Evolutionary conservation across 2,113 vertebrate genomes (phyloP).

Genomic region (Channa argus): DNA sequence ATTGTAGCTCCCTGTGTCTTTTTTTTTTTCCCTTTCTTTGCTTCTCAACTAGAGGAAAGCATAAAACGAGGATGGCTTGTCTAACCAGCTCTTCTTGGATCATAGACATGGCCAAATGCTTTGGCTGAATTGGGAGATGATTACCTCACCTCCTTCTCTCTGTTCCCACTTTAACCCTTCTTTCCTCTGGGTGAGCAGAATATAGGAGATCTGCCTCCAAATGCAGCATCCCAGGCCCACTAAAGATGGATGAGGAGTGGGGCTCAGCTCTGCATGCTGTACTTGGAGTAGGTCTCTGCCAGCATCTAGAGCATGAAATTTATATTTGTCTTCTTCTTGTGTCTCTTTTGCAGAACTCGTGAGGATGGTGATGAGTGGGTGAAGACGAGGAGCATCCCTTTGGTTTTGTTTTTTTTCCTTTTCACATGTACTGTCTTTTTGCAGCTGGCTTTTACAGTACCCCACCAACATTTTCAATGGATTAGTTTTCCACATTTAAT

Average conservation of each 20-base stretch:
- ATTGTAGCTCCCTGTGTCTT: slow-evolving; percentile 60
- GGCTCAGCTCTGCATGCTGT: slow-evolving; percentile 50
- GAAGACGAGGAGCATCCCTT: slow-evolving; percentile 70
- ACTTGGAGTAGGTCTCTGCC: slow-evolving; percentile 55
- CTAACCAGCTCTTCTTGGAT: slow-evolving; percentile 79
- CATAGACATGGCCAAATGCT: slow-evolving; percentile 72
- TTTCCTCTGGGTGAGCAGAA: slow-evolving; percentile 38
- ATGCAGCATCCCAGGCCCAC: slow-evolving; percentile 61
- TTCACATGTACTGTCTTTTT: slow-evolving; percentile 54
- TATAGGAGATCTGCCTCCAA: slow-evolving; percentile 54
- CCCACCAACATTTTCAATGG: slow-evolving; percentile 39
- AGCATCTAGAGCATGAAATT: slow-evolving; percentile 18
- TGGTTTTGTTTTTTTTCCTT: slow-evolving; percentile 15
- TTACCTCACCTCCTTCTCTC: slow-evolving; percentile 62
- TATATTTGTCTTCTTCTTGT: slow-evolving; percentile 39
- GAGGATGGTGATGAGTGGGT: slow-evolving; percentile 86
- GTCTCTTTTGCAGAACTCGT: slow-evolving; percentile 80
- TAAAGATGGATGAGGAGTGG: slow-evolving; percentile 19
- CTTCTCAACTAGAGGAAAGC: slow-evolving; percentile 75
- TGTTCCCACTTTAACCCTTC: slow-evolving; percentile 25
- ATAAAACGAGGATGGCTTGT: slow-evolving; percentile 73
- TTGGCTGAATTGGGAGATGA: slow-evolving; percentile 73
- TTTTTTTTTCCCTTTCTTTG: slow-evolving; percentile 55
- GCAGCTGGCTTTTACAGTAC: slow-evolving; percentile 42
- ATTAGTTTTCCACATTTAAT: slow-evolving; percentile 73